A percentile compares a stretch with the other conserved stretches of the same genome.
phyloP scores from a whole-genome alignment of 2,888 invertebrate species.

The Drosophila rubida region DNA sequence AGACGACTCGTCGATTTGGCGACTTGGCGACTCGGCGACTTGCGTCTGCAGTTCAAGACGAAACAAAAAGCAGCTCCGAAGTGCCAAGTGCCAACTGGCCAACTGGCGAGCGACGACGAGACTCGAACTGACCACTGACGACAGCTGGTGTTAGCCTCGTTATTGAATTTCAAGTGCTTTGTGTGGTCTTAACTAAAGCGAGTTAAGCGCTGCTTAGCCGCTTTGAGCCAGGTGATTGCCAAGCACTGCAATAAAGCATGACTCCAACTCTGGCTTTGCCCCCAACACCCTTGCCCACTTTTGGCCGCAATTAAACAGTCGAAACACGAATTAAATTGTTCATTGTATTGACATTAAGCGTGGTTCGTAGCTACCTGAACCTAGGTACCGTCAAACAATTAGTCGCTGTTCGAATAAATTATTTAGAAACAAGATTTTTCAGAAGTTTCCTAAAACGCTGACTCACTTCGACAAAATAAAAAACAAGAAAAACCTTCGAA shows the following conservation, averaged over 20 bases:
- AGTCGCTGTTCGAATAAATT: constrained; percentile 2
- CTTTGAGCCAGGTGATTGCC: constrained; percentile 26
- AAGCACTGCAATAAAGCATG: constrained; percentile 6
- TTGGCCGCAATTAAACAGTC: constrained; percentile 27
- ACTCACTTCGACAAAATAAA: constrained; percentile 1
- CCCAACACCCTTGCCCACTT: constrained; percentile 8
- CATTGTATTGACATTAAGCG: constrained; percentile 18
- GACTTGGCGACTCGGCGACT: neutral
- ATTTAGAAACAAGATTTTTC: neutral
- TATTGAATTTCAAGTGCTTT: constrained; percentile 69
- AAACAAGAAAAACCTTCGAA: constrained; percentile 2
- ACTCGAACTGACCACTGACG: constrained; percentile 23
- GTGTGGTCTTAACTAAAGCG: constrained; percentile 39
- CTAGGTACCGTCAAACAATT: neutral
- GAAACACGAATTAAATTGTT: constrained; percentile 18
- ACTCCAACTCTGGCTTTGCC: constrained; percentile 1
- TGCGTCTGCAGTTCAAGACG: constrained; percentile 44
- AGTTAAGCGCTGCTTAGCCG: constrained; percentile 20
- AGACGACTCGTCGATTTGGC: neutral
- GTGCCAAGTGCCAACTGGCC: too few relatives aligned
- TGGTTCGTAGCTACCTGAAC: neutral
- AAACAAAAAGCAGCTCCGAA: constrained; percentile 1
- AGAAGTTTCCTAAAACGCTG: neutral
- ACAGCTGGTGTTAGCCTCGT: constrained; percentile 53
- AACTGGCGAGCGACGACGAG: constrained; percentile 18